Base-by-base conservation (phyloP, 2,113 vertebrate species). In the Peucedramus taeniatus region DNA sequence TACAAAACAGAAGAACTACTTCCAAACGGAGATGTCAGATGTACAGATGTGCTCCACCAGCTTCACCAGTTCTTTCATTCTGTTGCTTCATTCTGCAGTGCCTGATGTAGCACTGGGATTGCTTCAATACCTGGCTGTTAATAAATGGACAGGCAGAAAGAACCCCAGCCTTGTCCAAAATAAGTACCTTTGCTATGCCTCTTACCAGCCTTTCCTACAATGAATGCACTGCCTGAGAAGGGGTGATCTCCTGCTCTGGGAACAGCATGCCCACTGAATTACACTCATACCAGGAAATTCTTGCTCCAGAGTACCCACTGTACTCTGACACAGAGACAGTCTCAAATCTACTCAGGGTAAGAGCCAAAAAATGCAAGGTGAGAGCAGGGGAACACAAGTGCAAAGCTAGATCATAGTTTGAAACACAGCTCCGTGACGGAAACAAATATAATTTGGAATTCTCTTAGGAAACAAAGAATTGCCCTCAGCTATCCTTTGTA, bases 141-240 rank as follows among this genome's bases (percentile, higher is more conserved):
- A 57, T 21, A 69, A 60, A 44, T 9, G 33, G 24, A 80, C 16
- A 44, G 20, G 28, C 28, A 78, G 13, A 33, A 19, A 88, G 71
- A 90, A 80, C 22, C 13, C 23, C 57, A 80, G 0, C 19, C 27
- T 40, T 40, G 10, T 31, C 37, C 49, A 37, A 51, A 91, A 42
- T 0, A 0, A 45, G 7, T 13, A 44, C 6, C 19, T 60, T 64
- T 42, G 23, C 66, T 65, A 1, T 37, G 22, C 31, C 49, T 68
- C 47, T 69, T 61, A 49, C 40, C 59, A 91, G 53, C 33, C 69
- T 39, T 59, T 71, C 26, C 56, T 74, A 13, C 18, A 15, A 19
- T 16, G 22, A 40, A 79, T 8, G 15, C 37, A 78, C 13, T 2
- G 0, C 56, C 28, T 45, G 30, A 51, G 39, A 90, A 68, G 4